Evolutionary conservation across 2,797 vertebrate species (phyloP).

Genomic region (Gallinago stenura): DNA sequence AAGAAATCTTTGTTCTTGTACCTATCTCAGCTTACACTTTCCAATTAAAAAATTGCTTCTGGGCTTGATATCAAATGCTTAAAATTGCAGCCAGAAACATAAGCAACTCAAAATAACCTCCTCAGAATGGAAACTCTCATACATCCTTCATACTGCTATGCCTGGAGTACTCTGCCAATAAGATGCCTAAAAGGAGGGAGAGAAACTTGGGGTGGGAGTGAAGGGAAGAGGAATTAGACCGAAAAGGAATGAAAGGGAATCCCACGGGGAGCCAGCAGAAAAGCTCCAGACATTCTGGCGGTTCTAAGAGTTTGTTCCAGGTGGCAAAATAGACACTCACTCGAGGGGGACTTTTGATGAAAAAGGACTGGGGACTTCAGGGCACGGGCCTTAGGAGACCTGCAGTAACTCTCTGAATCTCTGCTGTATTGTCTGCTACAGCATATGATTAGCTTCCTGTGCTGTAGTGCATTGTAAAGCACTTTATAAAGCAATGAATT

Average conservation of each 20-base stretch:
- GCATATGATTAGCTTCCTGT: constrained; percentile 37
- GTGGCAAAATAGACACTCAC: constrained; percentile 51
- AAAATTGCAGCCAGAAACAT: constrained; percentile 58
- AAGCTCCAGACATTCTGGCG: constrained; percentile 45
- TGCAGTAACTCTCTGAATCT: constrained; percentile 5
- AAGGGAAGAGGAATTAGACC: constrained; percentile 46
- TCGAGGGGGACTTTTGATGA: constrained; percentile 8
- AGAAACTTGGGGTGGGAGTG: constrained; percentile 50
- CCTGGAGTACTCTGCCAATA: constrained; percentile 43
- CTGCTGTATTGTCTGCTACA: constrained; percentile 14
- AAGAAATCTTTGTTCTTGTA: constrained; percentile 46
- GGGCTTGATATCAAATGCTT: constrained; percentile 61
- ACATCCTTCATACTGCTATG: constrained; percentile 23
- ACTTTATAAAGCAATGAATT: constrained; percentile 57
- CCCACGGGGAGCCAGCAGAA: constrained; percentile 36
- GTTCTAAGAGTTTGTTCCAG: constrained; percentile 59
- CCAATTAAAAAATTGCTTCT: constrained; percentile 69
- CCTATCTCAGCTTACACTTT: constrained; percentile 54
- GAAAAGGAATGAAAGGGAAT: constrained; percentile 64
- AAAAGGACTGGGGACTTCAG: constrained; percentile 34
- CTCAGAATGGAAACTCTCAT: constrained; percentile 47
- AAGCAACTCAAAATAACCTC: constrained; percentile 62
- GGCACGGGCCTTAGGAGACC: neutral
- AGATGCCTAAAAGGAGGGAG: constrained; percentile 55
- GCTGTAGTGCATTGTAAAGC: constrained; percentile 1